These are phyloP conservation scores for Zaprionus gabonicus DNA, from an alignment of 1,140 invertebrate genomes.

Conservation along the genomic window DNA sequence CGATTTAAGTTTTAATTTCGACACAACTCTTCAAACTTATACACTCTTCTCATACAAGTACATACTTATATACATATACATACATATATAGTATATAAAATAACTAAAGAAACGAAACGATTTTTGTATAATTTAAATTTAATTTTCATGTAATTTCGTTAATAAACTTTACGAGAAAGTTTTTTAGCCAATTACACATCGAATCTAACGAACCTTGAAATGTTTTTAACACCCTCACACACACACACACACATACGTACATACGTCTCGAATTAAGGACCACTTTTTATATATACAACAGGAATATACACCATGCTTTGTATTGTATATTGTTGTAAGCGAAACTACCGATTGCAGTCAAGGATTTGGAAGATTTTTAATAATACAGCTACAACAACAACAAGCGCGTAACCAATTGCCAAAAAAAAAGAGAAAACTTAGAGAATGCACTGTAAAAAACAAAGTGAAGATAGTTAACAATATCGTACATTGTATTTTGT, in stretches of 20 bases:
- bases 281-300: conserved; percentile 75
- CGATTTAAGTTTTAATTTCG: conserved; percentile 22
- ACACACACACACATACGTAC: conserved; percentile 40
- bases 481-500: conserved; percentile 31
- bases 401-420: conserved; percentile 77
- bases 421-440: conserved; percentile 47
- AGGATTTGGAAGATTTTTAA: conserved; percentile 78
- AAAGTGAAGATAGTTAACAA: conserved; percentile 42
- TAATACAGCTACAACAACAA: conserved; percentile 42
- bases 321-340: conserved; percentile 71
- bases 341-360: conserved; percentile 75
- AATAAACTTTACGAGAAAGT: conserved; percentile 51
- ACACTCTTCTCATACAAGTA: conserved; percentile 34
- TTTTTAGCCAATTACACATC: conserved; percentile 49
- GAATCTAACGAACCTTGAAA: conserved; percentile 29
- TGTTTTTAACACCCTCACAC: conserved; percentile 54
- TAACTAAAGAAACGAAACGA: conserved; percentile 11
- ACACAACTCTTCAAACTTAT: conserved; percentile 21
- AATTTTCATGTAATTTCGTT: conserved; percentile 34
- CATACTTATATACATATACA: conserved; percentile 19
- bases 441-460: conserved; percentile 44
- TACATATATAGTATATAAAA: conserved; percentile 15
- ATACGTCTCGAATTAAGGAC: conserved; percentile 80
- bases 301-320: conserved; percentile 38
- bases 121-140: conserved; percentile 51